Evolutionary conservation across 2,113 vertebrate genomes (phyloP).

Genomic region (Mesitornis unicolor): DNA sequence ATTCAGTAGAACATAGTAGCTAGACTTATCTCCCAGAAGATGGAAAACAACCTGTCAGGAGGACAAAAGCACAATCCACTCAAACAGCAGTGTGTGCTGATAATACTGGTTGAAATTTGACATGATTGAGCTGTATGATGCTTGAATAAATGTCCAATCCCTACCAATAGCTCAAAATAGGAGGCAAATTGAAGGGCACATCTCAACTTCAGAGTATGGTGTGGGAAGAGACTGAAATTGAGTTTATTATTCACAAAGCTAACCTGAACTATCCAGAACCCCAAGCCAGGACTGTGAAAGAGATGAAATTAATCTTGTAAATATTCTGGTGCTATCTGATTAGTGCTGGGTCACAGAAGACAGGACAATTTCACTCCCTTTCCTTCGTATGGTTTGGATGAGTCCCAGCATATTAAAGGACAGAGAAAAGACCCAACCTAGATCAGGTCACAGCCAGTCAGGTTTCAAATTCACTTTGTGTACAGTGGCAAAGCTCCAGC

Average conservation of each 20-base stretch:
- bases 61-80: neutral
- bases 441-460: neutral
- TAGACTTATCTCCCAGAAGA: neutral
- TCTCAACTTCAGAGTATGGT: neutral
- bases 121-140: neutral
- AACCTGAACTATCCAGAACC: neutral
- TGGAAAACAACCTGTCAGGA: neutral
- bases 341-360: neutral
- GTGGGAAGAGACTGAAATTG: neutral
- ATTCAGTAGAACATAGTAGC: neutral
- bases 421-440: neutral
- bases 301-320: neutral
- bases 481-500: neutral
- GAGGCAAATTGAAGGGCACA: neutral
- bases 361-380: neutral
- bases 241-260: neutral
- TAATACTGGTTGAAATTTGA: neutral
- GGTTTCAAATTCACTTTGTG: neutral
- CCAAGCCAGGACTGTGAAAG: neutral
- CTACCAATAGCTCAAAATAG: neutral
- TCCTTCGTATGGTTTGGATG: neutral
- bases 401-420: neutral
- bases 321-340: neutral
- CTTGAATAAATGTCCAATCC: neutral
- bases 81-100: neutral